Evolutionary conservation across 2,888 invertebrate genomes (phyloP).

Genomic region (Quadroppia sp.): DNA sequence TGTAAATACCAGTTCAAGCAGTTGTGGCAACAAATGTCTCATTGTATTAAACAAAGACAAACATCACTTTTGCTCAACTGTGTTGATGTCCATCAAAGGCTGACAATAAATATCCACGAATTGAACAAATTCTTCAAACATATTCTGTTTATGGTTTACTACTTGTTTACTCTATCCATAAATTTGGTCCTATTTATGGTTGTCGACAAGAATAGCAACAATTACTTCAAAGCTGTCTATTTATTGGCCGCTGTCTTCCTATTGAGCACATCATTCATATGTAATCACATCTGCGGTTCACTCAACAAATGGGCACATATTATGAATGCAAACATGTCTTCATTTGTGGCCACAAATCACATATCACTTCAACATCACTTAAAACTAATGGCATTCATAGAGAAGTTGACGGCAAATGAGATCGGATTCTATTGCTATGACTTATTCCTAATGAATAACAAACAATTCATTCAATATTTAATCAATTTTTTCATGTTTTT

Average conservation of each 20-base stretch:
- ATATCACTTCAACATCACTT: background rate
- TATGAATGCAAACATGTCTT: background rate
- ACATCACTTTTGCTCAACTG: background rate
- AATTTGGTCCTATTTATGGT: constrained; percentile 13
- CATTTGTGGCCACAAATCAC: background rate
- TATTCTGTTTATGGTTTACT: constrained; percentile 14
- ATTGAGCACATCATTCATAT: background rate
- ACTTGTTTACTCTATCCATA: background rate
- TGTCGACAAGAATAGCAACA: background rate
- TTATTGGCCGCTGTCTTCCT: background rate
- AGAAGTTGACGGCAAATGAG: background rate
- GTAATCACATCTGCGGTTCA: background rate
- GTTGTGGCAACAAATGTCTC: background rate
- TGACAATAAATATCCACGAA: background rate
- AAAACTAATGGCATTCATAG: background rate
- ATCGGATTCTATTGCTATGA: background rate
- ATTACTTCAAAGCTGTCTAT: background rate
- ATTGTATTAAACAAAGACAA: background rate
- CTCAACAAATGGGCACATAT: background rate
- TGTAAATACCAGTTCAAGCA: background rate
- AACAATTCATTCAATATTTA: background rate
- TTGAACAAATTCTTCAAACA: background rate
- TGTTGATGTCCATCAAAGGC: background rate
- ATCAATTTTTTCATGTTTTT: background rate
- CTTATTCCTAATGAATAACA: constrained; percentile 1